Evolutionary conservation across 2,888 invertebrate genomes (phyloP), one percentile per base, ranked within the genome.

Genomic region (Noctua janthe): DNA sequence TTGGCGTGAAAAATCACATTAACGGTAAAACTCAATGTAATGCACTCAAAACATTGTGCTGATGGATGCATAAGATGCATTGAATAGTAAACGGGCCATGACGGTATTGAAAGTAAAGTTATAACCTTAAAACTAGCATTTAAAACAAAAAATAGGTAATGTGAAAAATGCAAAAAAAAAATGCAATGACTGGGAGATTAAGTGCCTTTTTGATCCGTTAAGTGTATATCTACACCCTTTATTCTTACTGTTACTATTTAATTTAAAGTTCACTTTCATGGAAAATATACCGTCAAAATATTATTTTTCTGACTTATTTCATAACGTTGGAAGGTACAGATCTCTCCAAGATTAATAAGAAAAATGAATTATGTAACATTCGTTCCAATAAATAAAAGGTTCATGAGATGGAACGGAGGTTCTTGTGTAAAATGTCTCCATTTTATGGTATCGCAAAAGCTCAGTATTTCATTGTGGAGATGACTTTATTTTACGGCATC

Each of bases 311-410:
- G 20, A 43, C 3, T 47, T 54, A 83, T 78, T 80, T 69, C 35
- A 69, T 62, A 29, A 10, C n/a, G 11, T 79, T 47, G 15, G 8
- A 69, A 69, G 69, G 35, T 54, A 17, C 8, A 54, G 51, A 79
- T 81, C 6, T 47, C 39, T 49, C n/a, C 47, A 13, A 66, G 73
- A 81, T 80, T 80, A 81, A 54, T 64, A 67, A 29, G 11, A 64
- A 70, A 74, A 78, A 73, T 83, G 87, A 84, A 85, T 87, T 64
- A 87, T 78, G 70, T 67, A 83, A 75, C 77, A 67, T 87, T 67
- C 49, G 72, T 70, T 13, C n/a, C 74, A 67, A 71, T 71, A 29
- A 79, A 85, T 87, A 74, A 84, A 78, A 74, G 75, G 76, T 79
- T 83, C 73, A 67, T 39, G 56, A 59, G 20, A 59, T 71, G 23